A percentile compares a stretch with the other conserved stretches of the same genome.
phyloP scores from a whole-genome alignment of 92 coral and sea anemone genomes.

The Palythoa grandis region DNA sequence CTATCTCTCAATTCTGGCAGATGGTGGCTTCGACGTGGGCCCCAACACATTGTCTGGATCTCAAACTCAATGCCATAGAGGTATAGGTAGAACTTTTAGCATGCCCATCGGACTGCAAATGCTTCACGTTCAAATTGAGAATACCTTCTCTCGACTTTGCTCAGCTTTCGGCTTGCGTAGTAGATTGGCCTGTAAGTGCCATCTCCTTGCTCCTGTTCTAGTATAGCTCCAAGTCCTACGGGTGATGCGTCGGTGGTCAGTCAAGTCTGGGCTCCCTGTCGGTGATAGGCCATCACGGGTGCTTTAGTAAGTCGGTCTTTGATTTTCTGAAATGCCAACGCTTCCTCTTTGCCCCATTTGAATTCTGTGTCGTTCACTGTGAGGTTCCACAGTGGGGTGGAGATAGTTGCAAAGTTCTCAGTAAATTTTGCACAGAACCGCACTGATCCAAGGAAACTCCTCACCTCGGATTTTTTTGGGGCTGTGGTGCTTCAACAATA shows the following conservation, averaged over 20 bases:
- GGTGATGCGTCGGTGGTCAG: conserved; percentile 75
- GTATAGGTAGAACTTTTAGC: too few species aligned
- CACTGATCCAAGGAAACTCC: conserved; percentile 47
- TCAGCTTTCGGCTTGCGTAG: conserved; percentile 75
- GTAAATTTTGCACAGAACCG: conserved; percentile 49
- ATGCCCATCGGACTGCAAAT: too few species aligned
- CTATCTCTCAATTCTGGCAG: too few species aligned
- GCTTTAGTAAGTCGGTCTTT: conserved; percentile 40
- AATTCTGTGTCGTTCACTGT: conserved; percentile 31
- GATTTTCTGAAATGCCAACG: conserved; percentile 1
- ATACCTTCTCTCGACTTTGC: conserved; percentile 55
- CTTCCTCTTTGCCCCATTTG: conserved; percentile 38
- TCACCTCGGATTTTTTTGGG: conserved; percentile 61
- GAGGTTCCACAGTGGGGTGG: conserved; percentile 45
- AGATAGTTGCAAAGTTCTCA: conserved; percentile 32
- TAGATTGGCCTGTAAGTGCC: conserved; percentile 67
- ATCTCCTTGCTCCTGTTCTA: conserved; percentile 62
- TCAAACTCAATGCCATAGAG: too few species aligned
- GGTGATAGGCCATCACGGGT: conserved; percentile 68
- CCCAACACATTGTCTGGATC: too few species aligned
- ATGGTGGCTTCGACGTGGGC: too few species aligned
- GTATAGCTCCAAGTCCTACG: conserved; percentile 68
- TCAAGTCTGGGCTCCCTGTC: conserved; percentile 57
- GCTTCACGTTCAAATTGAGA: conserved; percentile 78
- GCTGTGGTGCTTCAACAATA: conserved; percentile 47